Evolutionary conservation across 2,797 vertebrate genomes (phyloP), one percentile per base, ranked within the genome.

Genomic region (Xerus rutilus): DNA sequence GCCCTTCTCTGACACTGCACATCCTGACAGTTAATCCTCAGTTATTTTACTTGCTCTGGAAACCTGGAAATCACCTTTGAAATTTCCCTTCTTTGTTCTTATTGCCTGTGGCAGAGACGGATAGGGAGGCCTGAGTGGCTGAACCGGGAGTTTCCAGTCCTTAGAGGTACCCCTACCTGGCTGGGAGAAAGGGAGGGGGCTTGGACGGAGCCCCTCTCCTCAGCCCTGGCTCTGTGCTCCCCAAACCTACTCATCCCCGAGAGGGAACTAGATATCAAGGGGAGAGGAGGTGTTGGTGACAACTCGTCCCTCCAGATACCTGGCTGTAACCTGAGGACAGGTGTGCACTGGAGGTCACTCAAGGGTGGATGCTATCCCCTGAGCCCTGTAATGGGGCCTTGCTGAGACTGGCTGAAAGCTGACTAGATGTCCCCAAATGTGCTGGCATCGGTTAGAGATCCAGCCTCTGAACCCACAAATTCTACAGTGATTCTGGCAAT

Each of bases 51-150:
- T 91, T 94, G 67, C 94, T 96, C 95, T 96, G 86, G 96, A 94
- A 97, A 98, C 97, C 97, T 98, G 97, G 97, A 98, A 97, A 97
- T 97, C 96, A 97, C 97, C 97, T 98, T 96, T 93, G 93, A 97
- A 97, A 98, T 97, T 97, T 97, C 97, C 97, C 94, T 64, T 73
- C 96, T 97, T 97, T 97, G 97, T 97, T 97, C 94, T 93, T 73
- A 15, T 32, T 84, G 94, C 93, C 95, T 94, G 92, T 89, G 89
- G 89, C 85, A 92, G 77, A 94, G 49, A n/a, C 18, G 25, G 82
- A n/a, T 62, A 83, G 92, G 85, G 54, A 94, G 79, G 6, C 54
- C 92, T 45, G 1, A 79, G 89, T 67, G 49, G 43, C 70, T 59
- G 54, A 87, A 54, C 64, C 0, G 93, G 97, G 96, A 92, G 92